Conservation (phyloP, 2,797 vertebrate species). For the Platalea minor region DNA sequence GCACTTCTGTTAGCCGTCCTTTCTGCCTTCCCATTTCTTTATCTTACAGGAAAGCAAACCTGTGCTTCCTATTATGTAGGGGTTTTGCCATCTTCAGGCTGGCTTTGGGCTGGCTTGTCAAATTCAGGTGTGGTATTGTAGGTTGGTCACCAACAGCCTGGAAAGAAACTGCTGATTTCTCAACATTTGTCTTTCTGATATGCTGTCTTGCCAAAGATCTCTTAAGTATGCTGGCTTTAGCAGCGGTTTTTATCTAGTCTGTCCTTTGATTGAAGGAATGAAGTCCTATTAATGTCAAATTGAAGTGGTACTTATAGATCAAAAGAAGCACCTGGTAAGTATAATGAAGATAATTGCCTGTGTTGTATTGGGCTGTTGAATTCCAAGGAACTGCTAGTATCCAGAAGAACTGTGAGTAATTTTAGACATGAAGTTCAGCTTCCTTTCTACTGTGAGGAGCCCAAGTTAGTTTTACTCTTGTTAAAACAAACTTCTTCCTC, state of each 20-base stretch:
- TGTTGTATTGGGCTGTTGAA: background rate
- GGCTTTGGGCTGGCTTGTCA: background rate
- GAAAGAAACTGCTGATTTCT: background rate
- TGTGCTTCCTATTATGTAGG: accelerated
- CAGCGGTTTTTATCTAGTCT: background rate
- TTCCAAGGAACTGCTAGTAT: background rate
- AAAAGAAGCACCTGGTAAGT: background rate
- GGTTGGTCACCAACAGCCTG: background rate
- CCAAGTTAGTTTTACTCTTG: background rate
- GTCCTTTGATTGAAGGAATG: background rate
- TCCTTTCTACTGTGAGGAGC: background rate
- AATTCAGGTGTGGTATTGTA: background rate
- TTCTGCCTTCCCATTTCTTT: background rate
- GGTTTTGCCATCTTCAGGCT: background rate
- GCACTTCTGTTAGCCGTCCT: background rate
- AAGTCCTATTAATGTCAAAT: accelerated
- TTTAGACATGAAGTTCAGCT: background rate
- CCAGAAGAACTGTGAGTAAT: background rate
- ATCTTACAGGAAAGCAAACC: background rate
- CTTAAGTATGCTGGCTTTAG: background rate
- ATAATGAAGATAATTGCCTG: background rate
- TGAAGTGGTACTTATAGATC: background rate
- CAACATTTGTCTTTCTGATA: accelerated
- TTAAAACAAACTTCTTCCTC: background rate
- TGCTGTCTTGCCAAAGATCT: background rate